phyloP scores from a whole-genome alignment of 92 coral and sea anemone species.

The Parazoanthus swiftii region DNA sequence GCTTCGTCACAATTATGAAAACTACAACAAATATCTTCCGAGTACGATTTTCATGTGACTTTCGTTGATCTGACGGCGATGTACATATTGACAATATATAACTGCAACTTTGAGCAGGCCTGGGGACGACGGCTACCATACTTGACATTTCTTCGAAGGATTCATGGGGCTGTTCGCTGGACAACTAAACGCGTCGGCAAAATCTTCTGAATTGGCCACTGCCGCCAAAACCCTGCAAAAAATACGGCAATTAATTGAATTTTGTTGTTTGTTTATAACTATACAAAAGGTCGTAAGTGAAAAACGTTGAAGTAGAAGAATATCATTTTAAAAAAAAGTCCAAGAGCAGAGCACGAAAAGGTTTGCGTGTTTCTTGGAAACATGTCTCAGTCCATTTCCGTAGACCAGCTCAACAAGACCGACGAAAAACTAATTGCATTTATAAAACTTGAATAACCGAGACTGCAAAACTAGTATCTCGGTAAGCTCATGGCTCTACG shows the following conservation, averaged over 20 bases:
- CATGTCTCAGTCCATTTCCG: too few relatives aligned
- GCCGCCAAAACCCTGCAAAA: slow-evolving; percentile 83
- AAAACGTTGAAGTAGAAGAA: background rate
- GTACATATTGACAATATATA: background rate
- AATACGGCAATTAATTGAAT: background rate
- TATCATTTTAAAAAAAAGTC: background rate
- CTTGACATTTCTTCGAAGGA: slow-evolving; percentile 77
- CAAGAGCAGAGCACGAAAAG: background rate
- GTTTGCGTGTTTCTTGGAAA: too few relatives aligned
- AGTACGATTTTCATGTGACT: too few relatives aligned
- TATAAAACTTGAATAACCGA: too few relatives aligned
- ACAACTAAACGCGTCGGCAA: slow-evolving; percentile 83
- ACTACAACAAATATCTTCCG: too few relatives aligned
- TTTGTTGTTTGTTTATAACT: background rate
- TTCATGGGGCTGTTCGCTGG: slow-evolving; percentile 90
- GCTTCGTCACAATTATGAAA: too few relatives aligned
- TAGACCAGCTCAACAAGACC: too few relatives aligned
- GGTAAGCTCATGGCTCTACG: too few relatives aligned
- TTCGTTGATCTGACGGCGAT: too few relatives aligned
- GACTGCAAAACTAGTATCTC: too few relatives aligned
- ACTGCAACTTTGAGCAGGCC: background rate
- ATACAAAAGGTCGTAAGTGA: background rate
- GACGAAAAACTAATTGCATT: too few relatives aligned
- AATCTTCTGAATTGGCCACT: slow-evolving; percentile 83
- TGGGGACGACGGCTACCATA: slow-evolving; percentile 64